Base-by-base conservation (phyloP, 2,113 vertebrate genomes). In the Desmodus rotundus region DNA sequence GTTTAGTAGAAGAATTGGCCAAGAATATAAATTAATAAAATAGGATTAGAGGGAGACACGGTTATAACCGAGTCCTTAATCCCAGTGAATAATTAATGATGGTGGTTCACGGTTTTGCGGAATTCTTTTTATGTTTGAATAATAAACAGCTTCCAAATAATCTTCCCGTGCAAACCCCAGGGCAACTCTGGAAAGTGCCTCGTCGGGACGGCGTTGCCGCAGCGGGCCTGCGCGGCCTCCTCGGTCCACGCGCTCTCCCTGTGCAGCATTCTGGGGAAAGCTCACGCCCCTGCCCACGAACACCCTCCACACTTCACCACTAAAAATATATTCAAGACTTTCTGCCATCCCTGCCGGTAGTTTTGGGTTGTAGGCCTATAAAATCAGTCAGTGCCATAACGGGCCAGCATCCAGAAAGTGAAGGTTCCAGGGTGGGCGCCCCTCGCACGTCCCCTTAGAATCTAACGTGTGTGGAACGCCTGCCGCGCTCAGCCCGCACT, bases 1-100 rank as follows among this genome's bases (percentile, higher is more conserved):
- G 8, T 98, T 98, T 98, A 97, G 98, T 96, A 91, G 98, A 97
- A 96, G 97, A 92, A 93, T 89, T 97, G 96, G 98, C 98, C 98
- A 98, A 98, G 98, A 98, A 98, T 97, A 98, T 98, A 97, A 98
- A 98, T 98, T 98, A 98, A 98, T 98, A 98, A 98, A 98, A 98
- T 96, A 98, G 98, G 98, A 98, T 99, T 99, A 98, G 97, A 97
- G 73, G 91, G 97, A 98, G 98, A 97, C 97, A 97, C 16, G 97
- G 95, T 97, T 98, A 98, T 98, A 98, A 98, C 98, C 26, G 33
- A 98, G 98, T 98, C 98, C 98, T 98, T 98, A 98, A 98, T 98
- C 98, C 98, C 97, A 93, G 97, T 96, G 98, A 98, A 98, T 98
- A 99, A 98, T 98, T 98, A 98, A 98, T 98, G 98, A 97, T 93